Base-by-base conservation (phyloP, 1,140 invertebrate genomes). In the Drosophila lini region DNA sequence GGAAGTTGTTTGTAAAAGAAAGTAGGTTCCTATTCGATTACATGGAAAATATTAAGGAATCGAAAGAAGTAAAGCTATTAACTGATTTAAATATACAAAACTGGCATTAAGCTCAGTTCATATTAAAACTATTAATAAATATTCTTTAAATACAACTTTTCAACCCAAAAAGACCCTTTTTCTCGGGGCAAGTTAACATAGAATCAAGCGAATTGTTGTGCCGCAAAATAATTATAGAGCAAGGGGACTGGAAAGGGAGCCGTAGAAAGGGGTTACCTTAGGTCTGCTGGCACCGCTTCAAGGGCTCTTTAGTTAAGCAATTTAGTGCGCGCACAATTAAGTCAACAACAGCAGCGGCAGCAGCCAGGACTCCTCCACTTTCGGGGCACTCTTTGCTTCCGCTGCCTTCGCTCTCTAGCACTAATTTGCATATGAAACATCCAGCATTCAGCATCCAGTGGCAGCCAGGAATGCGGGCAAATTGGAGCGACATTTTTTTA, bases 321-420 rank as follows among this genome's bases (percentile, higher is more conserved):
- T 77, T 83, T 88, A 88, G 80, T 86, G 83, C 73, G 71, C 74
- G 76, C 76, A 88, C 83, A 88, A 86, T 88, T 80, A 86, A 88
- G 75, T 85, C 82, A 86, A 85, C 82, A 83, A 79, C 74, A 81
- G 64, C 60, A 52, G 31, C 16, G 32, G 50, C 50, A 60, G 74
- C 50, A 60, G 69, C 50, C 62, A 75, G 79, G 67, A 63, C 57
- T 78, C 57, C 50, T 61, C 38, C 34, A 48, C 74, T 81, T 78
- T 63, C n/a, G 50, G 32, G 53, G 40, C 34, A 41, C 69, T 77
- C 62, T 65, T 62, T 38, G 61, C 28, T 47, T 71, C 77, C 50
- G 67, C 61, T 76, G 32, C 50, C 16, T 38, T 32, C 48, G 53
- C 32, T 76, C 44, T 61, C 59, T 52, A 64, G 53, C 56, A 83